Evolutionary conservation across 1,140 invertebrate genomes (phyloP), one percentile per base, ranked within the genome.

Genomic region (Drosophila kurseongensis): DNA sequence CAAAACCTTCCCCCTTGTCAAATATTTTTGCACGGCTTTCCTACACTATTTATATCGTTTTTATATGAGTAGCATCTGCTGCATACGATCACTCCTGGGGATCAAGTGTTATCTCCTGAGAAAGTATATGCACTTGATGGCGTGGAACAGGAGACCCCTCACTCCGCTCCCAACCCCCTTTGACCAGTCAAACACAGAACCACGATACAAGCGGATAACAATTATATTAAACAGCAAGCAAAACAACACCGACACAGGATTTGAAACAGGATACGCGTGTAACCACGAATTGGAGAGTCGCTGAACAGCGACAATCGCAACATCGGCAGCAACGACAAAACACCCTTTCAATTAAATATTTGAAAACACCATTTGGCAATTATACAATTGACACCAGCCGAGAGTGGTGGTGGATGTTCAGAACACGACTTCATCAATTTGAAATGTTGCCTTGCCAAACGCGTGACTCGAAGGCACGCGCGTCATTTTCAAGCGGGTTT

Each of bases 241-340:
- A 85, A 75, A 85, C 80, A 88, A 71, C 75, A 78, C 74, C 78
- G 83, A 83, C 72, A 74, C 80, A 74, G 83, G 90, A 91, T 91
- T 90, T 91, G 90, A 85, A 91, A 91, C 86, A 85, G 90, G 90
- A 91, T 91, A 91, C 75, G 82, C 90, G 90, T 91, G 90, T 91
- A 91, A 91, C 90, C 90, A 78, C 85, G 83, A 79, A 90, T 63
- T 76, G 69, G 61, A 32, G 66, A 66, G 40, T 27, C 45, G 47
- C 18, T 32, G 29, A 32, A 32, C 23, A 4, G 58, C 35, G 57
- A 32, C 41, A 68, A 44, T 65, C 18, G 48, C 62, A 73, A 45
- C 72, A 32, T 27, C 45, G 45, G 18, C 47, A 61, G 52, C 56
- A 67, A 35, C 63, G 79, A 80, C 54, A 77, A 80, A 91, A 85